Percentiles rank a stretch among this genome's conserved stretches.
These are phyloP conservation scores for Scolopax rusticola DNA, from an alignment of 2,797 vertebrate genomes.

Conservation along the genomic window DNA sequence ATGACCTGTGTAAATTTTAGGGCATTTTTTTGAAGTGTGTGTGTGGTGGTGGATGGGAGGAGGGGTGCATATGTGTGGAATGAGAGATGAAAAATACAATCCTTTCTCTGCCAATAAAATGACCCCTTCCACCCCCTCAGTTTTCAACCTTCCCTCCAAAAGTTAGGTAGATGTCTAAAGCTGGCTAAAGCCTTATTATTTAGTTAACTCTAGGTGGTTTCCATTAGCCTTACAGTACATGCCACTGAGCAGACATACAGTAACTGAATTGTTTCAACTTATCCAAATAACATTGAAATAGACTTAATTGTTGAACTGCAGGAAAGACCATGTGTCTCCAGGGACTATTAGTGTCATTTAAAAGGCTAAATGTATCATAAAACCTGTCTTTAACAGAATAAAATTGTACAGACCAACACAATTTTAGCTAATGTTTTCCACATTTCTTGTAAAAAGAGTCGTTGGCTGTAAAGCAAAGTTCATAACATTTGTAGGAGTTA, in stretches of 20 bases:
- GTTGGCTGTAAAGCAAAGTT: constrained; percentile 37
- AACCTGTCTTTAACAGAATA: constrained; percentile 85
- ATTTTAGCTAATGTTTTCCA: constrained; percentile 87
- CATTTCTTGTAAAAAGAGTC: constrained; percentile 77
- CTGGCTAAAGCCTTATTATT: constrained; percentile 74
- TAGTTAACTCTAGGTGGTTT: constrained; percentile 69
- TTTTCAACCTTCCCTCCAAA: constrained; percentile 30
- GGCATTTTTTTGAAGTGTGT: constrained; percentile 47
- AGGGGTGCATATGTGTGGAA: constrained; percentile 30
- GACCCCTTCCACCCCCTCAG: background rate
- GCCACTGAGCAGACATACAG: constrained; percentile 79
- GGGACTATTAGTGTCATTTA: constrained; percentile 88
- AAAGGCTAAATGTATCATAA: constrained; percentile 86
- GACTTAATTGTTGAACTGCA: constrained; percentile 85
- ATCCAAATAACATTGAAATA: constrained; percentile 84
- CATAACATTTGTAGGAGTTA: constrained; percentile 32
- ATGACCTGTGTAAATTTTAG: constrained; percentile 46
- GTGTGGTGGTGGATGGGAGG: constrained; percentile 49
- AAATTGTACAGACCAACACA: constrained; percentile 86
- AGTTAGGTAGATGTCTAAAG: constrained; percentile 66
- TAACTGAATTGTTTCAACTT: constrained; percentile 86
- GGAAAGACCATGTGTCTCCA: constrained; percentile 80
- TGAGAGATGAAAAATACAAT: constrained; percentile 59
- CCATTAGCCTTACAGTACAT: constrained; percentile 69
- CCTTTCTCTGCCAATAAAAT: constrained; percentile 24